Conservation (phyloP, 2,113 vertebrate species). For the Bubo blakistoni region DNA sequence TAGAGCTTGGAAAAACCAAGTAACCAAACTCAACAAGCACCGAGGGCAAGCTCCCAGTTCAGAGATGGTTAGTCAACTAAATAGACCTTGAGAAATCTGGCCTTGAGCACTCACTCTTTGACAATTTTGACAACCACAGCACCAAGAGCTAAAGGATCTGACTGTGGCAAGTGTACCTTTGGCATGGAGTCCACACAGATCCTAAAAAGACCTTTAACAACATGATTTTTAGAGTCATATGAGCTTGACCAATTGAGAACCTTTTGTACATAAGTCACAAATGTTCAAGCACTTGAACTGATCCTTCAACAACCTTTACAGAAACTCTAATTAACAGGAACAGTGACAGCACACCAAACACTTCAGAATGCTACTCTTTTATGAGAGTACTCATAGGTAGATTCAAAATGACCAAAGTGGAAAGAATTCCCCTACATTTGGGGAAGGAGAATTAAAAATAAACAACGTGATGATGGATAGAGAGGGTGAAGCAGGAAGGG, state of each 20-base stretch:
- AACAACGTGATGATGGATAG: neutral
- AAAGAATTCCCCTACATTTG: neutral
- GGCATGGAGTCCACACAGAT: neutral
- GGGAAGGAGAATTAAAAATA: neutral
- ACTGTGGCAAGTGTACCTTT: neutral
- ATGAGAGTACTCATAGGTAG: neutral
- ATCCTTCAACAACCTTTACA: neutral
- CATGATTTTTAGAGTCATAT: neutral
- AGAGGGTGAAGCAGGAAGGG: neutral
- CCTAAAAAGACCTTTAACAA: neutral
- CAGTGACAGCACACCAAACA: neutral
- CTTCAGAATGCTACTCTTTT: neutral
- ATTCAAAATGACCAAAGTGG: neutral
- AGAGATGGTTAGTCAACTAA: neutral
- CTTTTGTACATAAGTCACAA: neutral
- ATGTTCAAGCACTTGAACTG: neutral
- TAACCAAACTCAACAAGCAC: neutral
- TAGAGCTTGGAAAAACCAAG: neutral
- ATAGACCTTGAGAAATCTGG: neutral
- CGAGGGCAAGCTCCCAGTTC: neutral
- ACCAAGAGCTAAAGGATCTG: neutral
- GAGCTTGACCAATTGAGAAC: neutral
- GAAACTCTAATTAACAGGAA: neutral
- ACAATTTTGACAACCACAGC: neutral
- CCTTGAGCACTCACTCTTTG: neutral